phyloP scores from a whole-genome alignment of 2,113 vertebrate species.

The Pituophis catenifer region DNA sequence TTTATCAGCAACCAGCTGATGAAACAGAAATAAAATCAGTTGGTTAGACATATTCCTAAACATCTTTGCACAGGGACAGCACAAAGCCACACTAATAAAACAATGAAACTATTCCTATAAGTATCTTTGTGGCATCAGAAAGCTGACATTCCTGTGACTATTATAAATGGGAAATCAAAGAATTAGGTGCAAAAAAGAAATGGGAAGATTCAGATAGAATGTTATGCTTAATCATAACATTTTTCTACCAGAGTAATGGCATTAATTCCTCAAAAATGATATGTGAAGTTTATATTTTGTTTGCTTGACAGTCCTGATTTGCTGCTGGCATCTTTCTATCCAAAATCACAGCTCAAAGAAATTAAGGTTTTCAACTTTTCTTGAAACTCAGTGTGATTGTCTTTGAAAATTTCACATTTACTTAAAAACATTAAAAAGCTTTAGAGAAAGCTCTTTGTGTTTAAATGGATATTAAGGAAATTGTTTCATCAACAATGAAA shows the following conservation, averaged over 20 bases:
- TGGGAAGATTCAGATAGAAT: not conserved
- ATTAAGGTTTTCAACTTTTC: not conserved
- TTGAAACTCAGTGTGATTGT: not conserved
- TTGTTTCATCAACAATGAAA: not conserved
- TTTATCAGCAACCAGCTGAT: not conserved
- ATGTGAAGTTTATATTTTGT: not conserved
- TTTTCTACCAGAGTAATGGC: not conserved
- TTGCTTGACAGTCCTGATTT: not conserved
- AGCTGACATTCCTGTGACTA: not conserved
- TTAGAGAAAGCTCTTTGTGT: not conserved
- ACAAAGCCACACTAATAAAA: not conserved
- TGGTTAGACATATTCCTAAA: not conserved
- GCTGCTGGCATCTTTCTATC: not conserved
- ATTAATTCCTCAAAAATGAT: not conserved
- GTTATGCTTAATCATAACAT: not conserved
- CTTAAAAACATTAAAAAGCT: constrained; percentile 13
- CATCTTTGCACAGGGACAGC: not conserved
- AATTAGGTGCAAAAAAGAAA: not conserved
- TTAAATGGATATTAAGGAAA: constrained; percentile 21
- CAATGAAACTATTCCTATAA: not conserved
- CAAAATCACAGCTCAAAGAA: not conserved
- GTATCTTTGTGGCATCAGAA: not conserved
- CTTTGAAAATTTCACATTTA: constrained; percentile 2
- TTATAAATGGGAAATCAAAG: not conserved
- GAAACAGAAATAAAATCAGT: not conserved